Percentiles rank a stretch among this genome's conserved stretches.
These are phyloP conservation scores for Uloborus plumipes DNA, from an alignment of 2,888 invertebrate genomes.

Conservation along the genomic window DNA sequence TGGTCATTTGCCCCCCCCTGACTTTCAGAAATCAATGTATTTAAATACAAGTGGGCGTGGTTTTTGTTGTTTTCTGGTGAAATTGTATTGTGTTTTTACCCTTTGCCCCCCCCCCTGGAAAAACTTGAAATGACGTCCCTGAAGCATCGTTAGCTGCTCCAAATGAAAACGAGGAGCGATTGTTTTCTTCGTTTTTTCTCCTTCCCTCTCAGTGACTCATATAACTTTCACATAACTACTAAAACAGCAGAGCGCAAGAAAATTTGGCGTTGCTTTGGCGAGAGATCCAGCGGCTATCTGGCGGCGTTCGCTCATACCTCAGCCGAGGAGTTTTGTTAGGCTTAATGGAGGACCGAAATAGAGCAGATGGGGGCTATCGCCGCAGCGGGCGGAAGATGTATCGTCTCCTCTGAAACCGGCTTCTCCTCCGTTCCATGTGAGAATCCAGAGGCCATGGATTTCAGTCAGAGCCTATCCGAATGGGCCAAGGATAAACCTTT, in stretches of 20 bases:
- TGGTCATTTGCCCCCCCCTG: too few relatives aligned
- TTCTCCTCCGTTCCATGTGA: conserved; percentile 31
- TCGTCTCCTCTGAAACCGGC: conserved; percentile 43
- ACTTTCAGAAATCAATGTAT: too few relatives aligned
- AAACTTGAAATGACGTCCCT: too few relatives aligned
- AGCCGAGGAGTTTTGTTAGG: conserved; percentile 42
- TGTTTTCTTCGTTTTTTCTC: too few relatives aligned
- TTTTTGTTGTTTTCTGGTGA: too few relatives aligned
- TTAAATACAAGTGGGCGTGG: too few relatives aligned
- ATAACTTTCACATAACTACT: too few relatives aligned
- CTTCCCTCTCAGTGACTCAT: too few relatives aligned
- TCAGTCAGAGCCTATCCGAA: conserved; percentile 83
- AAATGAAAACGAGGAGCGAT: too few relatives aligned
- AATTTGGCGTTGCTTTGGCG: conserved; percentile 57
- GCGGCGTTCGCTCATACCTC: conserved; percentile 5
- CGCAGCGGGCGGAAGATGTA: conserved; percentile 21
- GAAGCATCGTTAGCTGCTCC: too few relatives aligned
- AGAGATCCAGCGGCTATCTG: conserved; percentile 22
- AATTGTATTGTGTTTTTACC: too few relatives aligned
- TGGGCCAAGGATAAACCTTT: conserved; percentile 97
- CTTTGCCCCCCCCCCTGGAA: too few relatives aligned
- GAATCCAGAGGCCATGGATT: conserved; percentile 55
- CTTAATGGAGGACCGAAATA: conserved; percentile 62
- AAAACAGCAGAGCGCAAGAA: not conserved
- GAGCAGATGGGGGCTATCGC: conserved; percentile 29